Percentiles rank a stretch among this genome's conserved stretches.
phyloP scores from a whole-genome alignment of 2,113 vertebrate genomes.

The Phainopepla nitens region DNA sequence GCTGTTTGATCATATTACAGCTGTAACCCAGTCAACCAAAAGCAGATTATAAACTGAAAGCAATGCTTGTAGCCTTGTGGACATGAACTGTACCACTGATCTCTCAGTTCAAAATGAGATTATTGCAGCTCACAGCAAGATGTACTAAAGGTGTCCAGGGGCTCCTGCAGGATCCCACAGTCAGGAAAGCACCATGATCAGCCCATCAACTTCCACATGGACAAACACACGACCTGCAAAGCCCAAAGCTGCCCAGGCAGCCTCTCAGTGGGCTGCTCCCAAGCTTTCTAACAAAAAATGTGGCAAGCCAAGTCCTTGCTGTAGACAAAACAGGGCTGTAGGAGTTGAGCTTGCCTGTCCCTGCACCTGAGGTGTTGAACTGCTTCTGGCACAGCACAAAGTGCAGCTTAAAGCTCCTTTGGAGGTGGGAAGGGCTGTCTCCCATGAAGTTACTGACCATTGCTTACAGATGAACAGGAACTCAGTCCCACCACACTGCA shows the following conservation, averaged over 20 bases:
- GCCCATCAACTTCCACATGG: neutral
- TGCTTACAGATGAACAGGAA: conserved; percentile 26
- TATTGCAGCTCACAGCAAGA: neutral
- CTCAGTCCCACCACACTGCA: neutral
- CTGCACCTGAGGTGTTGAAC: neutral
- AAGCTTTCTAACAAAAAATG: neutral
- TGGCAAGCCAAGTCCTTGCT: neutral
- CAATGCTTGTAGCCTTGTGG: neutral
- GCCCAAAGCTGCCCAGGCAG: neutral
- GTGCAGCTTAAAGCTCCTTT: neutral
- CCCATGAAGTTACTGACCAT: neutral
- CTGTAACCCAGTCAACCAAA: conserved; percentile 45
- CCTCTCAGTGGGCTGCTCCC: neutral
- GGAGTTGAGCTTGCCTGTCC: neutral
- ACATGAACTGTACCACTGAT: neutral
- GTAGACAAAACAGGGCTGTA: neutral
- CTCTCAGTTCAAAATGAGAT: neutral
- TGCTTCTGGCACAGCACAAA: neutral
- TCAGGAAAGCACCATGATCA: neutral
- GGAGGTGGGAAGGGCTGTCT: neutral
- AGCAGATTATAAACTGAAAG: conserved; percentile 19
- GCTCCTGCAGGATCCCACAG: neutral
- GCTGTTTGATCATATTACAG: conserved; percentile 45
- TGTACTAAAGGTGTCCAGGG: neutral
- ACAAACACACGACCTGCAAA: neutral